Evolutionary conservation across 2,888 invertebrate genomes (phyloP), one percentile per base, ranked within the genome.

Genomic region (Apotomis turbidana): DNA sequence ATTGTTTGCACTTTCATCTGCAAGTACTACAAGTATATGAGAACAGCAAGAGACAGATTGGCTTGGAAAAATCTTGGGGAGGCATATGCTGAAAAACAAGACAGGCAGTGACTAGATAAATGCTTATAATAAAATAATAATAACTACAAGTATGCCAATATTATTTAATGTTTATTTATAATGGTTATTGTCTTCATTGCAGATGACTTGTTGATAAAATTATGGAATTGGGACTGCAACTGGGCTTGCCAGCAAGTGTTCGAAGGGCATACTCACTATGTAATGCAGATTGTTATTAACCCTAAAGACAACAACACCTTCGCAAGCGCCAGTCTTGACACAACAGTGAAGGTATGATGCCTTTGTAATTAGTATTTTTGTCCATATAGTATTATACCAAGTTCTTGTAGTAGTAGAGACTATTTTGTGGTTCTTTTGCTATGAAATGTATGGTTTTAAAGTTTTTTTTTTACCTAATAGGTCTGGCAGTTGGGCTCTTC

Each of bases 231-330:
- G 99, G 99, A 99, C 69, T 99, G 99, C 86, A 95, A 97, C 82
- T 99, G 99, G 99, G 95, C 97, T 0, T 98, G 99, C 82, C 99
- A 99, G 85, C 99, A 99, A 87, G 97, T 99, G 12, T 99, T 99
- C 86, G 99, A 99, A 86, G 99, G 99, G 0, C 99, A 99, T 93
- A 98, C 98, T 0, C 99, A 99, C 90, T 99, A 99, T 85, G 99
- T 99, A 1, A 99, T 99, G 99, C 99, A 99, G 90, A 97, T 99
- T 80, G 99, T 99, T 0, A 97, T 99, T 83, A 99, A 99, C 91
- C 99, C 99, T 0, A 99, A 99, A 89, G 99, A 99, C 87, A 99
- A 99, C 90, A 99, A 99, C 90, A 99, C 99, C 54, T 99, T 99
- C 91, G 99, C 99, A 12, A 99, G 98, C 81, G 99, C 99, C n/a